These are phyloP conservation scores for Marcusenius ussheri DNA, from an alignment of 2,113 vertebrate species.

Conservation along the genomic window DNA sequence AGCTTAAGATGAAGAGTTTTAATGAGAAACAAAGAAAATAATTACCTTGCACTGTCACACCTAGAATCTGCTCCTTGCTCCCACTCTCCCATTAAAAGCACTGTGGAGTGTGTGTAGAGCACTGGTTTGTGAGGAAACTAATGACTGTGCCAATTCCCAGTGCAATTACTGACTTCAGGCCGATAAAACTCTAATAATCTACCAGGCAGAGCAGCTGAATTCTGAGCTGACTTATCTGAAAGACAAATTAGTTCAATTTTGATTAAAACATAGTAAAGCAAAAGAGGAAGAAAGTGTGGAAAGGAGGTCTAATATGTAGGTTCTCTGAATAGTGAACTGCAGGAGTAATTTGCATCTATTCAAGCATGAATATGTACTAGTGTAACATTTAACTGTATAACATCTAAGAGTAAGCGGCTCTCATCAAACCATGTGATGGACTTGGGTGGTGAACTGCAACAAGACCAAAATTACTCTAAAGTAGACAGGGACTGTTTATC, in stretches of 20 bases:
- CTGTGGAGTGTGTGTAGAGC: background rate
- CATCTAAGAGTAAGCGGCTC: background rate
- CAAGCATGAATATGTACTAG: background rate
- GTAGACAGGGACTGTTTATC: background rate
- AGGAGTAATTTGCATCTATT: background rate
- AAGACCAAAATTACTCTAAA: background rate
- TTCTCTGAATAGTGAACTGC: background rate
- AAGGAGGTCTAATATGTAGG: background rate
- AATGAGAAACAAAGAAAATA: slow-evolving; percentile 13
- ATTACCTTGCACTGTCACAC: background rate
- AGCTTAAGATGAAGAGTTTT: slow-evolving; percentile 10
- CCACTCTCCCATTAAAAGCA: background rate
- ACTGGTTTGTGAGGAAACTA: slow-evolving; percentile 16
- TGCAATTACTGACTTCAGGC: slow-evolving; percentile 17
- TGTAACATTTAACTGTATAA: background rate
- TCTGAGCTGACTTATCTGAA: slow-evolving; percentile 11
- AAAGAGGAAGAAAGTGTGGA: background rate
- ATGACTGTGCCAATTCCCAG: slow-evolving; percentile 13
- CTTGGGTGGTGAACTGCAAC: background rate
- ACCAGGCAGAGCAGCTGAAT: background rate
- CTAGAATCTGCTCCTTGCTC: background rate
- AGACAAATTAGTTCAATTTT: slow-evolving; percentile 21
- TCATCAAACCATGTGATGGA: background rate
- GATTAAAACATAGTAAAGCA: background rate
- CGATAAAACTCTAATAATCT: slow-evolving; percentile 22